These are phyloP conservation scores for Pontoporia blainvillei DNA, from an alignment of 2,113 vertebrate species.

Conservation along the genomic window DNA sequence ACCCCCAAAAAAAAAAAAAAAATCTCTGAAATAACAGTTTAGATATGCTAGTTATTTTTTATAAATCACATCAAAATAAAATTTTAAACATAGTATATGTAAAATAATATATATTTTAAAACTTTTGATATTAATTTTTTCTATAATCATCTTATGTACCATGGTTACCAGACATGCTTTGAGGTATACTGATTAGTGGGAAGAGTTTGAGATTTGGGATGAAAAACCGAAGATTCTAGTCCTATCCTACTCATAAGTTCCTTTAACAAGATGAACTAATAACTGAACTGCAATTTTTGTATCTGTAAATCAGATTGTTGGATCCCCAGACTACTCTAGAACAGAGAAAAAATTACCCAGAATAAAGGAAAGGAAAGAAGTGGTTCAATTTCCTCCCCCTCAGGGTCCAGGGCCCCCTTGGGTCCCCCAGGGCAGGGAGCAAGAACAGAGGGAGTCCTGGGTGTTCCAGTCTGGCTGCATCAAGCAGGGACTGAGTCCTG, in stretches of 20 bases:
- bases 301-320: neutral
- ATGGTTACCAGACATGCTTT: neutral
- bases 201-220: neutral
- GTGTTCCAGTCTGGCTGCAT: neutral
- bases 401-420: neutral
- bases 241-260: neutral
- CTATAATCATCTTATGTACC: neutral
- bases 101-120: neutral
- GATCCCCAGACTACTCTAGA: neutral
- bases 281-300: neutral
- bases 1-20: too few species aligned
- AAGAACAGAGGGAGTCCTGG: neutral
- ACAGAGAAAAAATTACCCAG: neutral
- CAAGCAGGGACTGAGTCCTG: neutral
- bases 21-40: neutral
- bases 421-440: neutral
- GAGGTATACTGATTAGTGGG: neutral
- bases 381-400: neutral
- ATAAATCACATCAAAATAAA: constrained; percentile 20
- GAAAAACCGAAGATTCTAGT: neutral
- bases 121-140: neutral
- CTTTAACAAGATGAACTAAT: neutral
- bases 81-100: neutral
- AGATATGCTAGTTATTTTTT: neutral
- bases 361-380: neutral